phyloP scores from a whole-genome alignment of 2,888 invertebrate genomes.

The Chalcosyrphus nemorum region DNA sequence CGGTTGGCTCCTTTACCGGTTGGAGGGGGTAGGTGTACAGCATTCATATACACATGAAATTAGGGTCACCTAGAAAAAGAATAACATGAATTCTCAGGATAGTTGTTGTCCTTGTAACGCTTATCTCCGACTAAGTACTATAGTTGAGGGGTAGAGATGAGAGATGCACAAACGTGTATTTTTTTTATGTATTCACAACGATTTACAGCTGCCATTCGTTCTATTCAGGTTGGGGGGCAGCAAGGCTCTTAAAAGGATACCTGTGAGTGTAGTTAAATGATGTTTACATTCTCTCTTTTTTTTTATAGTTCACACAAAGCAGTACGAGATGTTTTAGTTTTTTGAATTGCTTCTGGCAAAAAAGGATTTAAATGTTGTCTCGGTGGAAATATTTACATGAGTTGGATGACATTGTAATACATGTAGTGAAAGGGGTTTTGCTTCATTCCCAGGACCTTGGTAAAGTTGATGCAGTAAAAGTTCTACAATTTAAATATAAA shows the following conservation, averaged over 20 bases:
- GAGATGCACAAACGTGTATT: slow-evolving; percentile 17
- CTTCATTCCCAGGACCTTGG: not conserved
- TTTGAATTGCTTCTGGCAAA: not conserved
- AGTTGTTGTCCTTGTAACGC: slow-evolving; percentile 48
- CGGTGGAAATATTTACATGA: not conserved
- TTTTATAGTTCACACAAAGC: not conserved
- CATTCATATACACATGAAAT: not conserved
- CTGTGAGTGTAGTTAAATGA: slow-evolving; percentile 32
- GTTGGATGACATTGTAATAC: not conserved
- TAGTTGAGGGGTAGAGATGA: slow-evolving; percentile 25
- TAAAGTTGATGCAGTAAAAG: not conserved
- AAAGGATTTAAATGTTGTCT: slow-evolving; percentile 6
- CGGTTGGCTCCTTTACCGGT: slow-evolving; percentile 13
- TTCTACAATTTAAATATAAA: no score
- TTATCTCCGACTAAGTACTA: slow-evolving; percentile 42
- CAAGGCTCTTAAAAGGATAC: not conserved
- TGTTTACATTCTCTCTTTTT: slow-evolving; percentile 55
- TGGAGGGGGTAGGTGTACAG: not conserved
- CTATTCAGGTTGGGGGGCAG: not conserved
- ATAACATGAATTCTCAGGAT: not conserved
- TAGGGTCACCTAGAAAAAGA: slow-evolving; percentile 32
- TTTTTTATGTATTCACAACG: slow-evolving; percentile 27
- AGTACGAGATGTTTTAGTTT: not conserved
- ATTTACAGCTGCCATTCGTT: slow-evolving; percentile 51
- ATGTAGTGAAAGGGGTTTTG: not conserved